Evolutionary conservation across 2,113 vertebrate species (phyloP), one percentile per base, ranked within the genome.

Genomic region (Triplophysa rosa): DNA sequence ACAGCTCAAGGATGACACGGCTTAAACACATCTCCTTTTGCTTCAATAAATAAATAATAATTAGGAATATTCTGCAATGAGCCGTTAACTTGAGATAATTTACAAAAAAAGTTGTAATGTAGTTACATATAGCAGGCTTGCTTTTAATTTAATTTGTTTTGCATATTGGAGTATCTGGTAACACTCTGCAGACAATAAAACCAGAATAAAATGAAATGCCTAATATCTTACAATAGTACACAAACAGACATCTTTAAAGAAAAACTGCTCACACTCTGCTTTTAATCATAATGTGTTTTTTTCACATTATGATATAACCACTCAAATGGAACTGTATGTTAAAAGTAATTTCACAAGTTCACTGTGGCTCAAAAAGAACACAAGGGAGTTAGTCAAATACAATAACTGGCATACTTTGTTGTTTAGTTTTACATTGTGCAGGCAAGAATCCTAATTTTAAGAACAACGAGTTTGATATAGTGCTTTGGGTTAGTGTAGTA

Each of bases 1-100:
- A 71, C 71, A 67, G 67, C 71, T 88, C 76, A 68, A 78, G 78
- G 79, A 66, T 67, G 19, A 87, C 83, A 77, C 81, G 49, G 77
- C 61, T 33, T 14, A 49, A 49, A 49, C 47, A 49, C 2, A 1
- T 49, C 14, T 49, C 47, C 47, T 12, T 17, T 54, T 19, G 49
- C 14, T 6, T 54, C 14, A 54, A 54, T 17, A 17, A 4, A 52
- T 52, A 29, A 54, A 4, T 19, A 54, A 16, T 19, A 54, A 54
- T 54, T 45, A 45, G 42, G 11, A 45, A 45, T 45, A 45, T 45
- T 45, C 9, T 45, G 42, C 42, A 45, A 45, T 45, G 42, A 45
- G 42, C 2, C 9, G 2, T 45, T 45, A 45, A 45, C 42, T 45
- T 45, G 42, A 45, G 9, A 45, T 12, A 1, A 12, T 45, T 45